Conservation (phyloP, 2,888 invertebrate species). For the Drosophila atripex region DNA sequence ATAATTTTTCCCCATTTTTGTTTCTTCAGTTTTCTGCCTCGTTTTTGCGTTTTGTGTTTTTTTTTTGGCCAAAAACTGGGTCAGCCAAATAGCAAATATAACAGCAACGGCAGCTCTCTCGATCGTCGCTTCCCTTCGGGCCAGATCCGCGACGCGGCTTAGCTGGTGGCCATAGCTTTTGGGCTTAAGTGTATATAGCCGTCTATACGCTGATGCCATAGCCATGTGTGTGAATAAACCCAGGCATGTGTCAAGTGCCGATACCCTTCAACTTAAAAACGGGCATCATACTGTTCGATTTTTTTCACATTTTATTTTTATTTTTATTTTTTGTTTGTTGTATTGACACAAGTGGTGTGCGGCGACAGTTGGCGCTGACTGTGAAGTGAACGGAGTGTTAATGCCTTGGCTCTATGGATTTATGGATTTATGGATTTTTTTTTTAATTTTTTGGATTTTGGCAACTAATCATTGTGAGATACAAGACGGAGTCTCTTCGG, state of each 20-base stretch:
- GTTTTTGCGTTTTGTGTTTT: background rate
- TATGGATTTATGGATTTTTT: constrained; percentile 8
- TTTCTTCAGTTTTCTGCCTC: background rate
- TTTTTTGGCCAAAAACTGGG: constrained; percentile 28
- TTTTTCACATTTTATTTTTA: background rate
- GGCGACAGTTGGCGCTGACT: constrained; percentile 19
- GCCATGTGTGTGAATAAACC: constrained; percentile 19
- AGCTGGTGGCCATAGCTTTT: background rate
- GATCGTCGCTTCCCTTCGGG: constrained; percentile 16
- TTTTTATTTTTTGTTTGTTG: background rate
- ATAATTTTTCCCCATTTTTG: background rate
- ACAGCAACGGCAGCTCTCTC: constrained; percentile 7
- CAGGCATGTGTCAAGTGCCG: constrained; percentile 51
- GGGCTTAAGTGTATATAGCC: background rate
- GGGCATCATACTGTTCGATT: constrained; percentile 13
- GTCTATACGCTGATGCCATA: background rate
- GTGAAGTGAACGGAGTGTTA: constrained; percentile 19
- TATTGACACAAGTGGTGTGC: constrained; percentile 60
- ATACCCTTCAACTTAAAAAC: constrained; percentile 51
- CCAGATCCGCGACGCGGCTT: constrained; percentile 25
- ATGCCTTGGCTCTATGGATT: background rate
- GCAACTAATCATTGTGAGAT: constrained; percentile 12
- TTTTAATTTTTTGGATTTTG: constrained; percentile 18
- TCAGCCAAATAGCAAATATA: constrained; percentile 35
- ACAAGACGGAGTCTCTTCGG: too few relatives aligned